Conservation (phyloP, 2,113 vertebrate species). For the Campylomormyrus numenius region DNA sequence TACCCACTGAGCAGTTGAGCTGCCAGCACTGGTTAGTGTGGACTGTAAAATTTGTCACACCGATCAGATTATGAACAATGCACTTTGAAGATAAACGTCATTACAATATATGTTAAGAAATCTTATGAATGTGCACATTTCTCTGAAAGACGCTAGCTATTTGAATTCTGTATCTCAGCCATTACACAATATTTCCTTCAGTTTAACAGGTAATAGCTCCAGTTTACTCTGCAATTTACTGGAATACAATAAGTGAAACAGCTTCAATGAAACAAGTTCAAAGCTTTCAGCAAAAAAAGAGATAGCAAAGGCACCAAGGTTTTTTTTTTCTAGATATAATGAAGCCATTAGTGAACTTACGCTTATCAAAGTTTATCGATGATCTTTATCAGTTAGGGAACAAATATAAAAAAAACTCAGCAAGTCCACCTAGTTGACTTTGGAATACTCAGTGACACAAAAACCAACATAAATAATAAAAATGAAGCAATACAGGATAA, state of each 20-base stretch:
- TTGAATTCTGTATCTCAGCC: neutral
- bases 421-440: neutral
- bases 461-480: neutral
- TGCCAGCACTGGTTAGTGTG: neutral
- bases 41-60: neutral
- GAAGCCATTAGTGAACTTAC: neutral
- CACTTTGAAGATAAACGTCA: neutral
- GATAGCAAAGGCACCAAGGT: neutral
- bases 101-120: neutral
- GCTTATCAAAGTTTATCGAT: neutral
- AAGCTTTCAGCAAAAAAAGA: neutral
- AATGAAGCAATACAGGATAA: neutral
- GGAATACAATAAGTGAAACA: neutral
- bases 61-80: neutral
- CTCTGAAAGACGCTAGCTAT: neutral
- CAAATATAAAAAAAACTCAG: neutral
- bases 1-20: neutral
- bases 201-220: neutral
- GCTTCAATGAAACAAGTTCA: neutral
- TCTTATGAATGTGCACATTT: neutral
- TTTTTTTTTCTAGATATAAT: neutral
- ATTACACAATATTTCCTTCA: neutral
- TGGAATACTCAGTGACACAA: neutral
- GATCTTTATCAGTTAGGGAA: neutral
- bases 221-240: neutral